Percentiles rank a stretch among this genome's conserved stretches.
Conservation (phyloP, 2,797 vertebrate species). For the Pogonophryne albipinna region DNA sequence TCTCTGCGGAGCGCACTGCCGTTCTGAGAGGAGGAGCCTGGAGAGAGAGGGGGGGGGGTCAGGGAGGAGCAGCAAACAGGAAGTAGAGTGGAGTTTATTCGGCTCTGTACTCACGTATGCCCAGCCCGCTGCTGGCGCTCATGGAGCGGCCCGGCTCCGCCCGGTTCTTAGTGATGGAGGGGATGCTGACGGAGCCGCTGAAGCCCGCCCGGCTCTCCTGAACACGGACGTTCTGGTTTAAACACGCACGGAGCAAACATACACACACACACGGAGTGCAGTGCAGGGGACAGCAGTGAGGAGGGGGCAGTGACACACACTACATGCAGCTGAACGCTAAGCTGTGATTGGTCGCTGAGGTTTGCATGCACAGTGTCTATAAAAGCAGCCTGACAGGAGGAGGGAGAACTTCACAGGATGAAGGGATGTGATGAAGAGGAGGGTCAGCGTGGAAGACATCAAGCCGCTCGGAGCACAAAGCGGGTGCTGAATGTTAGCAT, state of each 20-base stretch:
- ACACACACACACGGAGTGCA: slow-evolving; percentile 42
- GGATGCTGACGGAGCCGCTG: slow-evolving; percentile 97
- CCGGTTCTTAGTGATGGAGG: slow-evolving; percentile 95
- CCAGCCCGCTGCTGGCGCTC: slow-evolving; percentile 97
- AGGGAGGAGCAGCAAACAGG: background rate
- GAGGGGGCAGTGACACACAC: slow-evolving; percentile 24
- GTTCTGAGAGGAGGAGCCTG: slow-evolving; percentile 94
- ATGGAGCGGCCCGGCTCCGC: slow-evolving; percentile 96
- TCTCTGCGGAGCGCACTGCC: slow-evolving; percentile 94
- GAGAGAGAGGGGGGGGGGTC: background rate
- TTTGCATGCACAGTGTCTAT: background rate
- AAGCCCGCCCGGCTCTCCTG: slow-evolving; percentile 95
- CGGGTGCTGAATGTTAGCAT: slow-evolving; percentile 11
- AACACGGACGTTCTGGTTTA: slow-evolving; percentile 91
- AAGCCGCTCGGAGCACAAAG: background rate
- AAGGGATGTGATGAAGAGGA: background rate
- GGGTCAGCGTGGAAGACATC: background rate
- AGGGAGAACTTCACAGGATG: background rate
- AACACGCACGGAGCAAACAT: slow-evolving; percentile 49
- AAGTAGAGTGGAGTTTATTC: too few relatives aligned
- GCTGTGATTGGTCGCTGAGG: background rate
- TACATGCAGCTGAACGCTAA: slow-evolving; percentile 23
- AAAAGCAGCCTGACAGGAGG: background rate
- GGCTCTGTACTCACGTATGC: slow-evolving; percentile 90
- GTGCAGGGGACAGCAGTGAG: slow-evolving; percentile 64